Evolutionary conservation across 2,888 invertebrate genomes (phyloP), one percentile per base, ranked within the genome.

Genomic region (Drosophila kuntzei): DNA sequence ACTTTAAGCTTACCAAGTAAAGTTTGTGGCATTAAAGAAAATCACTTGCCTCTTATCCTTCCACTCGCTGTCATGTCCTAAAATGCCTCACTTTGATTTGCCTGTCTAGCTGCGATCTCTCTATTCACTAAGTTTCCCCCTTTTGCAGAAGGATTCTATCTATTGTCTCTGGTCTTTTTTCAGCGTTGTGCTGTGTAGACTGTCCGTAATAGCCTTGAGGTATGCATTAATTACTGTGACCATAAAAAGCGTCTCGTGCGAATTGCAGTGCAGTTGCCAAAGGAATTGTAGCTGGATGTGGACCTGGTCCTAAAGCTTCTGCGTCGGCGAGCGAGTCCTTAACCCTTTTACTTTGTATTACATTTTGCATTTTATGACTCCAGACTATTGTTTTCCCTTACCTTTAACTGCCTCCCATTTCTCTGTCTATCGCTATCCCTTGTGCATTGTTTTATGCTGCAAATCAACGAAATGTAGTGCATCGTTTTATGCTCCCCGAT

Each of bases 151-250:
- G 25, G 4, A 14, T 14, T 34, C 20, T 8, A 36, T 34, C 55
- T 36, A 57, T 46, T 78, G 59, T 78, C 47, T 59, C 22, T 72
- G 57, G 9, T 36, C 49, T 55, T 36, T 50, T 46, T 46, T 58
- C 12, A 14, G 43, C 50, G 25, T 43, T 47, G 37, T 41, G 16
- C 74, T 62, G 57, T 46, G 41, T 71, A 69, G 70, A 43, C 67
- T 67, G 62, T 47, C 60, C 57, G 72, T 69, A 66, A 89, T 76
- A 79, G 86, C 87, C 86, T 88, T 76, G 79, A 88, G 84, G 89
- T 79, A 82, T 85, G 86, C 83, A 87, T 84, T 84, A 84, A 84
- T 84, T 84, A 89, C 89, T 66, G 63, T 68, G 82, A 70, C 85
- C 89, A 78, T 89, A 87, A 89, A 89, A 87, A 80, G 71, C 55